Evolutionary conservation across 2,113 vertebrate species (phyloP), one percentile per base, ranked within the genome.

Genomic region (Oncorhynchus gorbuscha): DNA sequence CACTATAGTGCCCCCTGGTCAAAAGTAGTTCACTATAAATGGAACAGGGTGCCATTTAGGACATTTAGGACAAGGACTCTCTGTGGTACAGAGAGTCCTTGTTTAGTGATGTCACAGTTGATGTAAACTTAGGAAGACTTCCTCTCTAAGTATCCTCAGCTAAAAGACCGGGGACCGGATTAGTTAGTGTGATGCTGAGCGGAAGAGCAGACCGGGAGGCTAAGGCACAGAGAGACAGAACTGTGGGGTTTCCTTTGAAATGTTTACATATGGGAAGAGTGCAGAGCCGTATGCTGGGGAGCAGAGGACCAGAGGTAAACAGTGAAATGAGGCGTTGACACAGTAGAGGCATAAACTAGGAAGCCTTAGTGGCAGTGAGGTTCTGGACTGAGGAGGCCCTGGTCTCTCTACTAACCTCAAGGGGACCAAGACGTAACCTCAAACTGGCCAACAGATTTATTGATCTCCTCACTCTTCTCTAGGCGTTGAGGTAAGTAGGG

Each of bases 71-170:
- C n/a, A n/a, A n/a, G n/a, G n/a, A n/a, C n/a, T n/a, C n/a, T 9
- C n/a, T 62, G 59, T 39, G 20, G 30, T 39, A 69, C 30, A 69
- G 30, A 16, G 26, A 32, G 32, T 32, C 65, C 65, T 67, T 16
- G 12, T 11, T 26, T 16, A 67, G 67, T 69, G 67, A 69, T 69
- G 67, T 69, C 67, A 69, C 67, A 35, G 67, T 69, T 35, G 5
- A 69, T 35, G 67, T 69, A 69, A 69, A 69, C 67, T 20, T 3
- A 69, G 67, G 32, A 35, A 69, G 67, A 39, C 67, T 69, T 69
- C 67, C 67, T 69, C 32, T 69, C 26, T 35, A 35, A 20, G 67
- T 18, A 30, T 67, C 65, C 62, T 26, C 51, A 55, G 51, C 51
- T 18, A 16, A 35, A 20, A 20, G 66, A 32, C 51, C 51, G 67